Evolutionary conservation across 2,888 invertebrate species (phyloP).

Genomic region (Melieria picta): DNA sequence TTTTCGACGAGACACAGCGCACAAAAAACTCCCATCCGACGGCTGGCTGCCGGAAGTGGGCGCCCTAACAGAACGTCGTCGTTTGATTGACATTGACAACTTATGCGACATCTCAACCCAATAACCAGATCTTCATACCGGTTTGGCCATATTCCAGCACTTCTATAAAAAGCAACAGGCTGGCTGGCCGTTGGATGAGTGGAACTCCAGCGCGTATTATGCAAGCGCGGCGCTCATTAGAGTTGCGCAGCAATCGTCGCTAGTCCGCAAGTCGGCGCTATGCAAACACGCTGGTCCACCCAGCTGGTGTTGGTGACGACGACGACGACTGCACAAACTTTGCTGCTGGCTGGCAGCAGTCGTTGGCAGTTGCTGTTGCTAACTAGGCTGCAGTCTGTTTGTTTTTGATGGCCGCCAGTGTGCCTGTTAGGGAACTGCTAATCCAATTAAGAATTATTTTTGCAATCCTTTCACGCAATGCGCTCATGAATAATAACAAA

Average conservation of each 20-base stretch:
- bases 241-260: too few species aligned
- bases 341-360: constrained; percentile 13
- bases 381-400: not conserved
- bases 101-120: constrained; percentile 16
- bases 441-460: constrained; percentile 30
- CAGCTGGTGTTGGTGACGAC: constrained; percentile 8
- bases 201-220: not conserved
- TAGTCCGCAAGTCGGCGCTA: not conserved
- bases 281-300: not conserved
- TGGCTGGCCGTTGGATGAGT: not conserved
- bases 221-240: not conserved
- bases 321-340: constrained; percentile 11
- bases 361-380: not conserved
- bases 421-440: constrained; percentile 22
- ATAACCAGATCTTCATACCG: constrained; percentile 7
- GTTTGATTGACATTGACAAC: constrained; percentile 34
- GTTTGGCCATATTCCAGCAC: not conserved
- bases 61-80: constrained; percentile 21
- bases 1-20: too few species aligned
- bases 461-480: constrained; percentile 1
- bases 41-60: constrained; percentile 8
- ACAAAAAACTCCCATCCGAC: too few species aligned
- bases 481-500: constrained; percentile 7
- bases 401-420: not conserved
- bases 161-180: not conserved